A percentile compares a stretch with the other conserved stretches of the same genome.
phyloP scores from a whole-genome alignment of 2,113 vertebrate species.

The Channa argus region DNA sequence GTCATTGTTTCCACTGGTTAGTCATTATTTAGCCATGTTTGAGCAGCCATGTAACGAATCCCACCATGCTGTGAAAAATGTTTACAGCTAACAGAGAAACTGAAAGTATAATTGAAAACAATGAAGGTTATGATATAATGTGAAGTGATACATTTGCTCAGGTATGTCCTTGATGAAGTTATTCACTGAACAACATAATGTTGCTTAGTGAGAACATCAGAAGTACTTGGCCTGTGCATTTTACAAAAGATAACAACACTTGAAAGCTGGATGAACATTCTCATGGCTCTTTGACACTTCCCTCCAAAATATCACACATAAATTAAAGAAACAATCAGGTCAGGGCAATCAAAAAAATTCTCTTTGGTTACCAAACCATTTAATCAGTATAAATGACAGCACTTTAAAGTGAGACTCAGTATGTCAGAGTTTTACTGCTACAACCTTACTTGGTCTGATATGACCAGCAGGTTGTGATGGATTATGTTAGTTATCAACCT shows the following conservation, averaged over 20 bases:
- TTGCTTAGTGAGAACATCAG: conserved; percentile 44
- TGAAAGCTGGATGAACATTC: conserved; percentile 15
- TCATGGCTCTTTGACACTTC: neutral
- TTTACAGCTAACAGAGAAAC: conserved; percentile 1
- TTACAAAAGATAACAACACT: conserved; percentile 35
- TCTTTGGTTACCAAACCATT: no score
- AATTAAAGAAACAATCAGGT: no score
- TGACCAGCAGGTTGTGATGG: no score
- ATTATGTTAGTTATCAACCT: no score
- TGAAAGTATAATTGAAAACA: neutral
- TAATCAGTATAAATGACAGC: no score
- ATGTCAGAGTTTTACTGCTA: no score
- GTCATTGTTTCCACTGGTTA: neutral
- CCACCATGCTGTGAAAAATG: neutral
- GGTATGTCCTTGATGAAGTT: conserved; percentile 22
- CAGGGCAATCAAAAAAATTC: no score
- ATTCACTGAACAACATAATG: conserved; percentile 35
- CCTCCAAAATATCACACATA: neutral
- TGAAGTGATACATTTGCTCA: conserved; percentile 12
- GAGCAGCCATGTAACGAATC: neutral
- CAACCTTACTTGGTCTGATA: no score
- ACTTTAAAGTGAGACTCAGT: no score
- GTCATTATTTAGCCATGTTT: neutral
- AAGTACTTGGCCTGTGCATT: conserved; percentile 41
- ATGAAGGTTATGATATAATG: conserved; percentile 27